Evolutionary conservation across 1,140 invertebrate genomes (phyloP).

Genomic region (Hypsibius dujardini): DNA sequence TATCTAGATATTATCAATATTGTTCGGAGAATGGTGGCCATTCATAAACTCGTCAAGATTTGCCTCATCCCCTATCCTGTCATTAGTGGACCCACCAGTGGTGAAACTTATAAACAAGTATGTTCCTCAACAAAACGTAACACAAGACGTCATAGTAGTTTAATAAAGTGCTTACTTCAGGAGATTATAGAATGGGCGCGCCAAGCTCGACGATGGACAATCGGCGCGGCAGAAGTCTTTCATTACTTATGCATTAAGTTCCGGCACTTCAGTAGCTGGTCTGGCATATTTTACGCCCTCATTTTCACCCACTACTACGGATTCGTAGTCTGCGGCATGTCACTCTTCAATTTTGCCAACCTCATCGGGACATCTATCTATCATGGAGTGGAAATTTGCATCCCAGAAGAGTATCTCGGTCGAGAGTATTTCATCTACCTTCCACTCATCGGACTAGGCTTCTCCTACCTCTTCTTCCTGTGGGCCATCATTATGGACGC

Average conservation of each 20-base stretch:
- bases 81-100: slow-evolving; percentile 14
- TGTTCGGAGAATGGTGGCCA: slow-evolving; percentile 15
- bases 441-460: slow-evolving; percentile 24
- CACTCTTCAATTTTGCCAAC: slow-evolving; percentile 18
- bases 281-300: neutral
- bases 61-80: neutral
- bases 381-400: slow-evolving; percentile 19
- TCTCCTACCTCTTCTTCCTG: slow-evolving; percentile 26
- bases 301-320: slow-evolving; percentile 15
- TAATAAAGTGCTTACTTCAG: neutral
- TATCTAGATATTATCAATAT: slow-evolving; percentile 6
- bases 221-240: slow-evolving; percentile 18
- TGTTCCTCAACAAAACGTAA: too few species aligned
- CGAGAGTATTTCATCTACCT: slow-evolving; percentile 22
- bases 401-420: slow-evolving; percentile 22
- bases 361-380: slow-evolving; percentile 17
- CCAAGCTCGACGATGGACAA: slow-evolving; percentile 18
- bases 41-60: neutral
- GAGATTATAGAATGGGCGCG: slow-evolving; percentile 12
- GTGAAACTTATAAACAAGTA: slow-evolving; percentile 20
- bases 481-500: slow-evolving; percentile 25
- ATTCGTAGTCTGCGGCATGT: neutral
- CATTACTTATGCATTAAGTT: slow-evolving; percentile 19
- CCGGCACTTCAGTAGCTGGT: neutral
- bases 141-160: too few species aligned